A percentile compares a stretch with the other conserved stretches of the same genome.
These are phyloP conservation scores for Oxyruncus cristatus DNA, from an alignment of 2,113 vertebrate genomes.

Conservation along the genomic window DNA sequence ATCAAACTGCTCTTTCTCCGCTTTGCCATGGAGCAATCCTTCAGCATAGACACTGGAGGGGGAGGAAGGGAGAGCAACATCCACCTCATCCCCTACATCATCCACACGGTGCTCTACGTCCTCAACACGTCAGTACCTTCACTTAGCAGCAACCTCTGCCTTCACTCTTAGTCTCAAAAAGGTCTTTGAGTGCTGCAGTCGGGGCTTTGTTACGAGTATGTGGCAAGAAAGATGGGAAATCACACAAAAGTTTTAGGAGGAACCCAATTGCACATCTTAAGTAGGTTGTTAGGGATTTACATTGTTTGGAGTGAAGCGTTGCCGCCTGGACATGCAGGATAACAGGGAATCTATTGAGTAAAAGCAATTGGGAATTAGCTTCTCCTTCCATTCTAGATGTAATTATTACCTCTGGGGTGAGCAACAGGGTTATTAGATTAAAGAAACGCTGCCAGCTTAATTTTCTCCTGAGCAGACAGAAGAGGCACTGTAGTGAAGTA, in stretches of 20 bases:
- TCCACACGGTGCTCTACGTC: slow-evolving; percentile 98
- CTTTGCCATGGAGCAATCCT: slow-evolving; percentile 96
- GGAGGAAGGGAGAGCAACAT: slow-evolving; percentile 98
- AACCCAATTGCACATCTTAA: background rate
- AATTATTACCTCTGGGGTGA: slow-evolving; percentile 41
- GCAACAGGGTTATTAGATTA: slow-evolving; percentile 12
- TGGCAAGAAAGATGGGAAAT: background rate
- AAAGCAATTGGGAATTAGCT: slow-evolving; percentile 6
- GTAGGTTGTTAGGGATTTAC: background rate
- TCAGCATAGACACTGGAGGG: slow-evolving; percentile 93
- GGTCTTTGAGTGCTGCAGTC: background rate
- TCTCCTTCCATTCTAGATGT: slow-evolving; percentile 1
- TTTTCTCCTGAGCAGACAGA: background rate
- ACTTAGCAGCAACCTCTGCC: background rate
- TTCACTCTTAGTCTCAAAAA: too few species aligned
- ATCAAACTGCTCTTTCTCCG: slow-evolving; percentile 96
- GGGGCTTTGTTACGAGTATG: background rate
- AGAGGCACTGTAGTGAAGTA: background rate
- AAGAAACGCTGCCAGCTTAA: slow-evolving; percentile 1
- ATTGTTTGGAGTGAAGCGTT: background rate
- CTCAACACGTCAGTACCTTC: slow-evolving; percentile 91
- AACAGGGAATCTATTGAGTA: background rate
- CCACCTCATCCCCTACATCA: slow-evolving; percentile 97
- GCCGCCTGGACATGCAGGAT: background rate
- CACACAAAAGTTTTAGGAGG: background rate